phyloP scores from a whole-genome alignment of 2,113 vertebrate species.

The Gasterosteus nipponicus region DNA sequence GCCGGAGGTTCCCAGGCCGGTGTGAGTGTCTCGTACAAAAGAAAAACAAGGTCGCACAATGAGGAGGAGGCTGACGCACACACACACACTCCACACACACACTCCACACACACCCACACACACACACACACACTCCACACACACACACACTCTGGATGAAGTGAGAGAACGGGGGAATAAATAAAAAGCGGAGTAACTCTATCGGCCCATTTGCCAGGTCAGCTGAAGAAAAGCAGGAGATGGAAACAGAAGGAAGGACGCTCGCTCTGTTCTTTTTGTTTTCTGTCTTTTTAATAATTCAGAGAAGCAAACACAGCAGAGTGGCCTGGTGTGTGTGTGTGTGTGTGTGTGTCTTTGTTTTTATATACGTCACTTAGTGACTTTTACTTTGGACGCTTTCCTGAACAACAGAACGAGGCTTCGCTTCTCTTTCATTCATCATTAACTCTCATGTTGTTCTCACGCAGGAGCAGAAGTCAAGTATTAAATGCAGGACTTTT shows the following conservation, averaged over 20 bases:
- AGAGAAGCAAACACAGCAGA: constrained; percentile 68
- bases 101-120: too few species aligned
- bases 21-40: constrained; percentile 62
- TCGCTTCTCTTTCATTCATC: not conserved
- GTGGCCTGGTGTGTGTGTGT: constrained; percentile 18
- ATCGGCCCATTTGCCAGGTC: constrained; percentile 66
- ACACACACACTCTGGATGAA: constrained; percentile 50
- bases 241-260: constrained; percentile 41
- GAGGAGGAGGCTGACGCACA: too few species aligned
- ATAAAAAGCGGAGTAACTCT: constrained; percentile 69
- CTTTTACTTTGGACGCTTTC: not conserved
- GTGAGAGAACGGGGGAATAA: constrained; percentile 57
- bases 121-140: constrained; percentile 9
- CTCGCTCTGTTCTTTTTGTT: constrained; percentile 69
- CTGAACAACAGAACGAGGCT: not conserved
- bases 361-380: constrained; percentile 23
- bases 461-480: too few species aligned
- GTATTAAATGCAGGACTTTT: not conserved
- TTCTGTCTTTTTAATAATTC: constrained; percentile 77
- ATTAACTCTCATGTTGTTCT: not conserved
- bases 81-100: too few species aligned
- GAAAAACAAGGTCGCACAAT: constrained; percentile 64
- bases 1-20: constrained; percentile 64
- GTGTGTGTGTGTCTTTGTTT: constrained; percentile 35
- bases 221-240: constrained; percentile 61